Evolutionary conservation across 1,140 invertebrate genomes (phyloP).

Genomic region (Spodoptera frugiperda): DNA sequence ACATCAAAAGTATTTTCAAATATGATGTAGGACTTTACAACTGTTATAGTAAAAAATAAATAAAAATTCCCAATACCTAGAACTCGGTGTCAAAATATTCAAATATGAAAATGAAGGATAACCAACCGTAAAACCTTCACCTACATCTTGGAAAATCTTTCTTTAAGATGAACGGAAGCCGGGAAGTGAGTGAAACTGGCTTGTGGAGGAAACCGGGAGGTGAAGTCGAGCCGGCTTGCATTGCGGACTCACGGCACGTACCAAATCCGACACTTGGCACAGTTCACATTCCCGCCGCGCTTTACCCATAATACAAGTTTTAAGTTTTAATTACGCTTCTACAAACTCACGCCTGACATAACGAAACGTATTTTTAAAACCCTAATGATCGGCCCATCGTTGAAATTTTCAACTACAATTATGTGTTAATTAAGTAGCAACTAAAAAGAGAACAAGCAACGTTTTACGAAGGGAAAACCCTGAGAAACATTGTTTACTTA

Average conservation of each 20-base stretch:
- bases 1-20: no score
- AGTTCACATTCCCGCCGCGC: conserved; percentile 68
- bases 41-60: no score
- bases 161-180: conserved; percentile 51
- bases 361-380: conserved; percentile 56
- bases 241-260: conserved; percentile 76
- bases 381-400: conserved; percentile 46
- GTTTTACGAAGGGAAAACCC: no score
- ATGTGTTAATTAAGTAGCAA: conserved; percentile 44
- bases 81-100: background rate
- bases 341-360: conserved; percentile 62
- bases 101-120: conserved; percentile 17
- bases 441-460: background rate
- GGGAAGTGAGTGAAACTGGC: conserved; percentile 42
- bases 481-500: conserved; percentile 12
- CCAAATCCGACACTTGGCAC: conserved; percentile 82
- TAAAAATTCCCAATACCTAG: no score
- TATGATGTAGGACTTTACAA: no score
- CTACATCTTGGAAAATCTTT: conserved; percentile 13
- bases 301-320: conserved; percentile 73
- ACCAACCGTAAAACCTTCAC: conserved; percentile 13
- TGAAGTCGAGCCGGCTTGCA: conserved; percentile 54
- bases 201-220: conserved; percentile 27
- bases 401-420: conserved; percentile 36
- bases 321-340: conserved; percentile 80